phyloP scores from a whole-genome alignment of 2,888 invertebrate genomes.

The Helicoverpa assulta region DNA sequence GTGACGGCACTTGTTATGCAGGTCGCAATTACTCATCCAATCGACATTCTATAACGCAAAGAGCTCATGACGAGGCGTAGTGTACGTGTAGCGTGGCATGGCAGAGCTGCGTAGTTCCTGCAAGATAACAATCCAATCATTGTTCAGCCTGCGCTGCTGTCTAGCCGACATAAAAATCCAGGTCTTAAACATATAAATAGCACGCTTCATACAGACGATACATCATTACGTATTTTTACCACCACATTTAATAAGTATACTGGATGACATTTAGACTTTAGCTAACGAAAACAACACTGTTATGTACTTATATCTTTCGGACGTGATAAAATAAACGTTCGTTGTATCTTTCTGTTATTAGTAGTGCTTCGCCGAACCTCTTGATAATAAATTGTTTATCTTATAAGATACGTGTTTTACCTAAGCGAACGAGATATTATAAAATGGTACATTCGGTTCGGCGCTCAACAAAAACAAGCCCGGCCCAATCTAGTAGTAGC shows the following conservation, averaged over 20 bases:
- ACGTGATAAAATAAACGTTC: constrained; percentile 46
- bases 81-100: background rate
- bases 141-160: constrained; percentile 12
- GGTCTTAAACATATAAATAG: constrained; percentile 39
- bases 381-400: constrained; percentile 35
- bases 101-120: constrained; percentile 20
- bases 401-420: constrained; percentile 34
- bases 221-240: constrained; percentile 32
- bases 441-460: constrained; percentile 28
- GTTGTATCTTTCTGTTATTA: constrained; percentile 33
- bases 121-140: constrained; percentile 21
- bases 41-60: constrained; percentile 32
- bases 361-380: constrained; percentile 27
- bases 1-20: constrained; percentile 35
- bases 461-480: constrained; percentile 48
- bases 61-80: constrained; percentile 22
- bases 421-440: constrained; percentile 14
- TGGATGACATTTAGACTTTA: constrained; percentile 21
- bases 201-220: constrained; percentile 11
- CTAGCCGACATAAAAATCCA: constrained; percentile 16
- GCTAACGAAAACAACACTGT: constrained; percentile 44
- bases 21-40: constrained; percentile 37
- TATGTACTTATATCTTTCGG: constrained; percentile 11
- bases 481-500: constrained; percentile 45
- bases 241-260: constrained; percentile 14